Conservation (phyloP, 2,888 invertebrate species). For the Slavum lentiscoides region DNA sequence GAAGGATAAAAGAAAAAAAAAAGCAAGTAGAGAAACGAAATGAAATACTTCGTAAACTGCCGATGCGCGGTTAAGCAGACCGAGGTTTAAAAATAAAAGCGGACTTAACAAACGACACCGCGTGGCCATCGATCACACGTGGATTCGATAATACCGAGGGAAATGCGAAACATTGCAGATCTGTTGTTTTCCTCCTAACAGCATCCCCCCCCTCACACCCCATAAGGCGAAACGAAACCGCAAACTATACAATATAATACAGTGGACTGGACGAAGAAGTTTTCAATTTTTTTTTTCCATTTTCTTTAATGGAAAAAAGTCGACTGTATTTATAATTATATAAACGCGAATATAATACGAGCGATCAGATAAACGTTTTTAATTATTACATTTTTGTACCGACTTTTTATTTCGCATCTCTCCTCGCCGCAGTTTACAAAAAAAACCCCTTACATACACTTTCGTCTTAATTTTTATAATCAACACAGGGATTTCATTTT, state of each 20-base stretch:
- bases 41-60: too few species aligned
- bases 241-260: constrained; percentile 31
- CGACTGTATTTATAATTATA: constrained; percentile 22
- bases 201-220: not conserved
- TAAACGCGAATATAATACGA: constrained; percentile 30
- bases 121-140: constrained; percentile 18
- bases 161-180: not conserved
- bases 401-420: constrained; percentile 11
- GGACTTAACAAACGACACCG: constrained; percentile 15
- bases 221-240: constrained; percentile 26
- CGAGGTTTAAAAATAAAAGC: constrained; percentile 48
- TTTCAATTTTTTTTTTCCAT: not conserved
- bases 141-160: constrained; percentile 22
- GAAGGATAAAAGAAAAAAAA: constrained; percentile 11
- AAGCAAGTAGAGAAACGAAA: not conserved
- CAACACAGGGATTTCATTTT: constrained; percentile 30
- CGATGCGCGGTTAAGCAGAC: constrained; percentile 16
- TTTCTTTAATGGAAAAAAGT: constrained; percentile 12
- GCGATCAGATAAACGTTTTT: constrained; percentile 42
- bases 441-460: not conserved
- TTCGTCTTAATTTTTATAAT: constrained; percentile 32
- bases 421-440: constrained; percentile 7
- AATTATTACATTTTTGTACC: constrained; percentile 40
- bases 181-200: too few species aligned
- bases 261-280: constrained; percentile 25